Evolutionary conservation across 1,140 invertebrate species (phyloP).

Genomic region (Orchesella cincta): DNA sequence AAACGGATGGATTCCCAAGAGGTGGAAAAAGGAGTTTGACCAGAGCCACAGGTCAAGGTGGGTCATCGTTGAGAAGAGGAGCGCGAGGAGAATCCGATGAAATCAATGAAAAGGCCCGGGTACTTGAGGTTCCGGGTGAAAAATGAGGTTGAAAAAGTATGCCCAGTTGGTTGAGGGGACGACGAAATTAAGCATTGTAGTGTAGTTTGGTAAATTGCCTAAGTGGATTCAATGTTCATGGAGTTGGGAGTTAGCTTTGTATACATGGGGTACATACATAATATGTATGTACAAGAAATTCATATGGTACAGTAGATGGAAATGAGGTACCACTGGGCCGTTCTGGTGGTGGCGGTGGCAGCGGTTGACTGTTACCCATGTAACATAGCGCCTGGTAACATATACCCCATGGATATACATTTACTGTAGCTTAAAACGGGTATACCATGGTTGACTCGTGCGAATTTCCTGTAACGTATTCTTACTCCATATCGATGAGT

Average conservation of each 20-base stretch:
- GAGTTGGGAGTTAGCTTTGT: constrained; percentile 11
- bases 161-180: neutral
- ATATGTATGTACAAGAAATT: constrained; percentile 6
- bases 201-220: constrained; percentile 2
- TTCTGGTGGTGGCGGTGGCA: constrained; percentile 4
- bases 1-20: neutral
- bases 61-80: neutral
- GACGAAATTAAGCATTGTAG: neutral
- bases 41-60: neutral
- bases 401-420: too few relatives aligned
- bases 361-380: neutral
- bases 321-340: neutral
- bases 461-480: constrained; percentile 15
- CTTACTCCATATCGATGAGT: constrained; percentile 7
- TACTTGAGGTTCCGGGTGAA: neutral
- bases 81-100: neutral
- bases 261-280: neutral
- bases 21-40: neutral
- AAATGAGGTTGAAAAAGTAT: neutral
- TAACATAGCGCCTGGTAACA: too few relatives aligned
- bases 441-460: neutral
- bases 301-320: constrained; percentile 18
- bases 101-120: neutral
- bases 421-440: constrained; percentile 13
- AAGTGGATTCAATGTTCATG: constrained; percentile 2